Conservation (phyloP, 1,140 invertebrate species). For the Caenorhabditis tropicalis region DNA sequence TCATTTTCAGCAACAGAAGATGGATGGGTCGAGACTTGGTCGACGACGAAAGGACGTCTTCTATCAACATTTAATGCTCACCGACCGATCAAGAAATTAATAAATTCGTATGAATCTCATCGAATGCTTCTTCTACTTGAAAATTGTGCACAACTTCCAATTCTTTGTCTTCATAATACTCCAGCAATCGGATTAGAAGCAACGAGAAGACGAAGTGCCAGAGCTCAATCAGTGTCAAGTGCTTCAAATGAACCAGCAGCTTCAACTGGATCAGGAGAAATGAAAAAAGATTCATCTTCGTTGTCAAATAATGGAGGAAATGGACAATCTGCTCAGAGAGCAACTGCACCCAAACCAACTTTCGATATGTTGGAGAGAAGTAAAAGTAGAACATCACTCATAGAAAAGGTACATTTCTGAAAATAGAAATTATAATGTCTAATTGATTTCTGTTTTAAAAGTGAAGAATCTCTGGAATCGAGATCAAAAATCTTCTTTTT, state of each 20-base stretch:
- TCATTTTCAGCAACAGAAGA: constrained; percentile 53
- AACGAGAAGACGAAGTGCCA: constrained; percentile 30
- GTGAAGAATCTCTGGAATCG: too few relatives aligned
- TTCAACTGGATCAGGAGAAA: not conserved
- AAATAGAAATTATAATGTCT: not conserved
- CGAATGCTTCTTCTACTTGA: constrained; percentile 32
- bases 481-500: too few relatives aligned
- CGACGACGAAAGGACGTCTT: constrained; percentile 53
- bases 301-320: constrained; percentile 14
- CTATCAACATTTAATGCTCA: constrained; percentile 60
- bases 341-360: constrained; percentile 44
- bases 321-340: constrained; percentile 1
- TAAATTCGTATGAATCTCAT: constrained; percentile 54
- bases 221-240: constrained; percentile 45
- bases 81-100: constrained; percentile 52
- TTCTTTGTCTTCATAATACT: constrained; percentile 61
- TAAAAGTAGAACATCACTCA: constrained; percentile 48
- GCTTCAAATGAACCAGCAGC: constrained; percentile 7
- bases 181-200: constrained; percentile 44
- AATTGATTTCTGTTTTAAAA: too few relatives aligned
- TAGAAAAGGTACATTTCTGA: constrained; percentile 27
- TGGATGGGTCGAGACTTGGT: constrained; percentile 58
- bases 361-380: constrained; percentile 54
- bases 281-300: constrained; percentile 1
- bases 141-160: constrained; percentile 58